A percentile compares a stretch with the other conserved stretches of the same genome.
Conservation (phyloP, 2,113 vertebrate species). For the Leucoraja erinaceus region DNA sequence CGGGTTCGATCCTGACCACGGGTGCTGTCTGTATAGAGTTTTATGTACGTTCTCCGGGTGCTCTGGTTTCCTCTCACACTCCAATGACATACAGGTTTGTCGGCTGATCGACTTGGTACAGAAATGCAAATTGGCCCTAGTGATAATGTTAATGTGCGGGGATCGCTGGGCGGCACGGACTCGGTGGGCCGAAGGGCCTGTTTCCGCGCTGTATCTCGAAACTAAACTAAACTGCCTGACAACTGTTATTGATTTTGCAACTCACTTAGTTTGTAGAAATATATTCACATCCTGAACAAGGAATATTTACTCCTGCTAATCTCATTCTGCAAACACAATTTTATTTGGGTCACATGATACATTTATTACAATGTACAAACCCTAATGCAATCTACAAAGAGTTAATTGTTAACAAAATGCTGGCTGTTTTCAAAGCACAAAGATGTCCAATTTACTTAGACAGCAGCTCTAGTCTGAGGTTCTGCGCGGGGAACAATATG, state of each 20-base stretch:
- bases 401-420: constrained; percentile 14
- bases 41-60: too few relatives aligned
- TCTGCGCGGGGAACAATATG: not conserved
- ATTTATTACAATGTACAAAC: constrained; percentile 28
- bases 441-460: not conserved
- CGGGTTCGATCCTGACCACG: too few relatives aligned
- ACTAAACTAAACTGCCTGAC: not conserved
- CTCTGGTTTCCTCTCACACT: too few relatives aligned
- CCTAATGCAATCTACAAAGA: constrained; percentile 28
- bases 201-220: too few relatives aligned
- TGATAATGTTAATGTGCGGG: too few relatives aligned
- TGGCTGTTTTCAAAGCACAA: not conserved
- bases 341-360: constrained; percentile 1
- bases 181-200: too few relatives aligned
- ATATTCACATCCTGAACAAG: constrained; percentile 31
- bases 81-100: too few relatives aligned
- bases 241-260: constrained; percentile 18
- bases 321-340: constrained; percentile 2
- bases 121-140: too few relatives aligned
- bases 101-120: too few relatives aligned
- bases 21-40: too few relatives aligned
- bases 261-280: not conserved
- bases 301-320: not conserved
- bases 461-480: not conserved
- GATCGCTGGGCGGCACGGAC: too few relatives aligned